phyloP scores from a whole-genome alignment of 2,888 invertebrate genomes.

The Parascotia fuliginaria region DNA sequence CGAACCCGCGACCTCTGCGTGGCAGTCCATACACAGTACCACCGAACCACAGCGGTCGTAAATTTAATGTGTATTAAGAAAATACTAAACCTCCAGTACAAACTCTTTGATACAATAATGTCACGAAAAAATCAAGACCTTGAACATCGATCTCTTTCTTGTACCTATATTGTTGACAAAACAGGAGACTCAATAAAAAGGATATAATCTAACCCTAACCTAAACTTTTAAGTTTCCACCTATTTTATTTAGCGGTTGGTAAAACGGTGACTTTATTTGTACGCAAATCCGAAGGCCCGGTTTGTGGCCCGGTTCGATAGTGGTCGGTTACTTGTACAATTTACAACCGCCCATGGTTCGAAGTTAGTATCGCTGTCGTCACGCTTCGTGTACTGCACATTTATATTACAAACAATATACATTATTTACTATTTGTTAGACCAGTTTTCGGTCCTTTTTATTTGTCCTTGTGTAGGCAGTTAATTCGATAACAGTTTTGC shows the following conservation, averaged over 20 bases:
- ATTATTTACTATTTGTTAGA: constrained; percentile 51
- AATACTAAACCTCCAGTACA: too few species aligned
- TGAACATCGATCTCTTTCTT: too few species aligned
- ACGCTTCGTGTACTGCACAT: constrained; percentile 75
- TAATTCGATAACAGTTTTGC: constrained; percentile 7
- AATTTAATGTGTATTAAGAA: too few species aligned
- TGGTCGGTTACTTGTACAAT: constrained; percentile 75
- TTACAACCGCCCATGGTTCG: constrained; percentile 69
- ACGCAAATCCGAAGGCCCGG: constrained; percentile 75
- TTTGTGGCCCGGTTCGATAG: constrained; percentile 58
- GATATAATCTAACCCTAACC: too few species aligned
- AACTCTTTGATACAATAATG: too few species aligned
- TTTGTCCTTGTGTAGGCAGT: constrained; percentile 6
- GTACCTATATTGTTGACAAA: too few species aligned
- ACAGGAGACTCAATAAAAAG: too few species aligned
- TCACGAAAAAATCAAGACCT: too few species aligned
- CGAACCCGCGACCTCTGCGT: too few species aligned
- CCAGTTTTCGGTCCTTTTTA: constrained; percentile 28
- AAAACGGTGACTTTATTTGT: constrained; percentile 76
- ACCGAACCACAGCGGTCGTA: too few species aligned
- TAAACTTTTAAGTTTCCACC: too few species aligned
- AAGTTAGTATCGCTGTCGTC: constrained; percentile 78
- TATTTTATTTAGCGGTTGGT: constrained; percentile 70
- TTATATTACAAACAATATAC: constrained; percentile 69
- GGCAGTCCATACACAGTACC: too few species aligned